phyloP scores from a whole-genome alignment of 2,888 invertebrate genomes.

The Tinea trinotella region DNA sequence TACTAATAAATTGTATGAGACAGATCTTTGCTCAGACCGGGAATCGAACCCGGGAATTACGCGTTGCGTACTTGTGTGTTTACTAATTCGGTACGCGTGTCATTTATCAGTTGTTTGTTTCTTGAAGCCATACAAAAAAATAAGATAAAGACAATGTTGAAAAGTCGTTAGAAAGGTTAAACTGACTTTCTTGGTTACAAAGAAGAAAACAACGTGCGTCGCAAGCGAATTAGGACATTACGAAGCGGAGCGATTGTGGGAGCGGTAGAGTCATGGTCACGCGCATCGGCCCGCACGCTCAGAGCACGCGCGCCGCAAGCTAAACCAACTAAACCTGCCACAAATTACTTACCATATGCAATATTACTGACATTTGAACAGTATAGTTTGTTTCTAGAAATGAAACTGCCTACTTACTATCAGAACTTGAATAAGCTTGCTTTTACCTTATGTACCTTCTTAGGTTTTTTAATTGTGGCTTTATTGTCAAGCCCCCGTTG shows the following conservation, averaged over 20 bases:
- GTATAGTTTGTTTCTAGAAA: slow-evolving; percentile 9
- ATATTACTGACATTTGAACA: slow-evolving; percentile 6
- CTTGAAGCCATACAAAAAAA: too few relatives aligned
- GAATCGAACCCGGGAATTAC: too few relatives aligned
- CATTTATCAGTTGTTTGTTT: too few relatives aligned
- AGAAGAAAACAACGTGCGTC: slow-evolving; percentile 40
- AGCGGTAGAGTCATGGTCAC: slow-evolving; percentile 3
- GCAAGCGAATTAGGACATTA: slow-evolving; percentile 50
- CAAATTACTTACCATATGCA: slow-evolving; percentile 15
- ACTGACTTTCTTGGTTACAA: slow-evolving; percentile 30
- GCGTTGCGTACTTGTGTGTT: too few relatives aligned
- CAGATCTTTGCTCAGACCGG: too few relatives aligned
- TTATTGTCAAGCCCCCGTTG: too few relatives aligned
- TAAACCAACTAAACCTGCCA: slow-evolving; percentile 12
- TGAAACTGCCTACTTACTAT: neutral
- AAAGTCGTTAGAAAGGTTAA: slow-evolving; percentile 15
- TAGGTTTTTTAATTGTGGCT: too few relatives aligned
- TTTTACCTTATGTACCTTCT: too few relatives aligned
- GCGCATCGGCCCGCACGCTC: slow-evolving; percentile 11
- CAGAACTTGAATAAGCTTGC: too few relatives aligned
- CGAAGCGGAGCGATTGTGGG: neutral
- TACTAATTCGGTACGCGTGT: too few relatives aligned
- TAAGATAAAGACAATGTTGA: neutral
- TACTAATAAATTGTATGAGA: too few relatives aligned
- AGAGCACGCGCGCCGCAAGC: slow-evolving; percentile 14